phyloP scores from a whole-genome alignment of 2,113 vertebrate species.

The Chiloscyllium plagiosum region DNA sequence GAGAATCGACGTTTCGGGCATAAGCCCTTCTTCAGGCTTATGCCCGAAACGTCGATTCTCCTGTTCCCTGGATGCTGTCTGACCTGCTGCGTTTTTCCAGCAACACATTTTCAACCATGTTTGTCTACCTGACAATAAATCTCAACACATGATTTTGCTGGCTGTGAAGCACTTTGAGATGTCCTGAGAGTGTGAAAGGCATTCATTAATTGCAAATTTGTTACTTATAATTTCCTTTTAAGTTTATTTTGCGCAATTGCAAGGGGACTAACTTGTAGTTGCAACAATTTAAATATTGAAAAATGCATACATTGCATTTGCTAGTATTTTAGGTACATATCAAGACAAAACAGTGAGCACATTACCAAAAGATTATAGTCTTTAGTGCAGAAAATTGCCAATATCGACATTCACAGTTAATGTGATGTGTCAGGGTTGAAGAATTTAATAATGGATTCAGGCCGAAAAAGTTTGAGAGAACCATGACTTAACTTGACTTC shows the following conservation, averaged over 20 bases:
- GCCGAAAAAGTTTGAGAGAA: neutral
- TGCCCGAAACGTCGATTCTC: no score
- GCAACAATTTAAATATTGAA: neutral
- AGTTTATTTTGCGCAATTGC: neutral
- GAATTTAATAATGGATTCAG: neutral
- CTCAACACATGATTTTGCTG: neutral
- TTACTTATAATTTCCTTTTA: neutral
- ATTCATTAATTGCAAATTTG: neutral
- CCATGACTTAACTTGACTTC: neutral
- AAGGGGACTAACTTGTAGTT: neutral
- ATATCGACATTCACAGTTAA: neutral
- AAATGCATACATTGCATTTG: neutral
- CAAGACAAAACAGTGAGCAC: neutral
- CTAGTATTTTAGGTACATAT: neutral
- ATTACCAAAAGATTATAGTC: neutral
- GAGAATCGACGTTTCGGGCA: no score
- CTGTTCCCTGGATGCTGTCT: no score
- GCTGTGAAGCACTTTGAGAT: neutral
- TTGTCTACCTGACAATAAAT: neutral
- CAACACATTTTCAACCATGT: no score
- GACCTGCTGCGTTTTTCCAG: no score
- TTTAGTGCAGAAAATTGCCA: neutral
- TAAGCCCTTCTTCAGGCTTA: no score
- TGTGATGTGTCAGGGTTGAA: neutral
- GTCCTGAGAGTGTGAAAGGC: neutral